phyloP scores from a whole-genome alignment of 2,797 vertebrate genomes.

The Gambusia yucatana region DNA sequence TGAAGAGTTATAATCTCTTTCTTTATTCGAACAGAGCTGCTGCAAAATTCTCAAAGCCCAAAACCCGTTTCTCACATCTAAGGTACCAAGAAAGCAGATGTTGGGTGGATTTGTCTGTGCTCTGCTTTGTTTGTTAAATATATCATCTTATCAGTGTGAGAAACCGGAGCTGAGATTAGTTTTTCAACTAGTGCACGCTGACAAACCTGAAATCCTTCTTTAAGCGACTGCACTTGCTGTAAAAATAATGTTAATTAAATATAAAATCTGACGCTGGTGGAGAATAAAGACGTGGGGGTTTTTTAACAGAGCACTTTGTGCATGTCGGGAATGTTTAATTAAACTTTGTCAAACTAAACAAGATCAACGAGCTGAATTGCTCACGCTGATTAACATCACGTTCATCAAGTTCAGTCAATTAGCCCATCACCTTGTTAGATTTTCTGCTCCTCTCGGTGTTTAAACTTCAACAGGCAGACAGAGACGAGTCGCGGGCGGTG shows the following conservation, averaged over 20 bases:
- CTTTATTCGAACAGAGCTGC: neutral
- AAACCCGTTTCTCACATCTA: neutral
- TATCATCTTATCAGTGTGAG: conserved; percentile 18
- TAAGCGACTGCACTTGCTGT: conserved; percentile 13
- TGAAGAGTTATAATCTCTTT: neutral
- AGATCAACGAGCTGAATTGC: conserved; percentile 41
- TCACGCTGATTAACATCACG: conserved; percentile 39
- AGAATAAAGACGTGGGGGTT: conserved; percentile 21
- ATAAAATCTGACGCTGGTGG: conserved; percentile 5
- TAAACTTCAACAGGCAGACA: neutral
- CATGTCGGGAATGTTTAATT: conserved; percentile 45
- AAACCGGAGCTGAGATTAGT: conserved; percentile 18
- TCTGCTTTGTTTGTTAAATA: conserved; percentile 9
- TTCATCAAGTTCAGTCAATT: conserved; percentile 51
- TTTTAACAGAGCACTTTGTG: conserved; percentile 12
- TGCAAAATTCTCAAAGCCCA: neutral
- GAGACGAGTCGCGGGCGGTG: conserved; percentile 1
- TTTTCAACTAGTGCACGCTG: conserved; percentile 2
- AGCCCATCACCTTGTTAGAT: conserved; percentile 37
- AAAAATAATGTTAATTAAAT: conserved; percentile 19
- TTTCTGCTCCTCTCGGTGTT: conserved; percentile 15
- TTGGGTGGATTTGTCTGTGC: neutral
- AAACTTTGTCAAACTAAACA: conserved; percentile 52
- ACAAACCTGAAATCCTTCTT: conserved; percentile 11
- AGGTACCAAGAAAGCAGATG: conserved; percentile 18